A percentile compares a stretch with the other conserved stretches of the same genome.
These are phyloP conservation scores for Recurvirostra avosetta DNA, from an alignment of 2,113 vertebrate genomes.

Conservation along the genomic window DNA sequence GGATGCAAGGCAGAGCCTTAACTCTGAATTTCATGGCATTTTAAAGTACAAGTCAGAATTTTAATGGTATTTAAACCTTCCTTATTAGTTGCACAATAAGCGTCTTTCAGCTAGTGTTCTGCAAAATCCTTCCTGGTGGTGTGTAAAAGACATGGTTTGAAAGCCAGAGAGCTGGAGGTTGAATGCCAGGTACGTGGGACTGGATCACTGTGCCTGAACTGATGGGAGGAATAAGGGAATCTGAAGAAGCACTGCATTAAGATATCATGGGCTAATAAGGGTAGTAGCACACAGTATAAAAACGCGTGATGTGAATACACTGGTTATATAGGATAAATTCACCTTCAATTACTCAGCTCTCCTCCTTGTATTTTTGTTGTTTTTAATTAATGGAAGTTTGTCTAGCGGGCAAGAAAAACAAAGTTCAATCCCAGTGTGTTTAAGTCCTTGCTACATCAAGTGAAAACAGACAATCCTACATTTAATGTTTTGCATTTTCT, in stretches of 20 bases:
- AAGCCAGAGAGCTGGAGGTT: not conserved
- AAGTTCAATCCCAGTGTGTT: not conserved
- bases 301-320: not conserved
- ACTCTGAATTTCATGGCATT: slow-evolving; percentile 20
- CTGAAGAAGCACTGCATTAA: not conserved
- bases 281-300: not conserved
- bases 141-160: not conserved
- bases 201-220: not conserved
- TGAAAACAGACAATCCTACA: not conserved
- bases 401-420: not conserved
- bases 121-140: slow-evolving; percentile 4
- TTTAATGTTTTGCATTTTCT: not conserved
- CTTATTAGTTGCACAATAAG: slow-evolving; percentile 29
- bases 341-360: not conserved
- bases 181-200: not conserved
- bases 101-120: not conserved
- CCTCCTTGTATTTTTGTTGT: not conserved
- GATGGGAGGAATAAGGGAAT: not conserved
- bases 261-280: not conserved
- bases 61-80: slow-evolving; percentile 49
- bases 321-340: not conserved
- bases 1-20: not conserved
- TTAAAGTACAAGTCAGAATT: slow-evolving; percentile 36
- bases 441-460: not conserved
- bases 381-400: not conserved